A percentile compares a stretch with the other conserved stretches of the same genome.
These are phyloP conservation scores for Holothuria glaberrima DNA, from an alignment of 35 echinoderm and acorn worm genomes.

Conservation along the genomic window DNA sequence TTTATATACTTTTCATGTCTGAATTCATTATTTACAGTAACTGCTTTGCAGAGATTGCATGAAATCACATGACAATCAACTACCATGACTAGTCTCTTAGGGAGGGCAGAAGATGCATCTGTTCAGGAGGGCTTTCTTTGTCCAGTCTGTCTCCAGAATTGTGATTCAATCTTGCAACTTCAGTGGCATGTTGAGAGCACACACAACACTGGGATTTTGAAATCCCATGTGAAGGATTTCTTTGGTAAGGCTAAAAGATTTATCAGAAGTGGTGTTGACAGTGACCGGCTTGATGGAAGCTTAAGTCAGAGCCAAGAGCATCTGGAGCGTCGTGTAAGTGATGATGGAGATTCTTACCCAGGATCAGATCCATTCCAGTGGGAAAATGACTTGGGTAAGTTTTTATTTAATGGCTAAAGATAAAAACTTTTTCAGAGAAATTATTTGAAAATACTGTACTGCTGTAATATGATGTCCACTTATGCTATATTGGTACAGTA, in stretches of 20 bases:
- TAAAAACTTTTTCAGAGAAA: no score
- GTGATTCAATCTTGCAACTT: conserved; percentile 77
- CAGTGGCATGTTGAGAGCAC: conserved; percentile 77
- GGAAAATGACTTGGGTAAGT: conserved; percentile 43
- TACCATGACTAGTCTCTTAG: neutral
- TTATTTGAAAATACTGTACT: no score
- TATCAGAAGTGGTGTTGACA: conserved; percentile 55
- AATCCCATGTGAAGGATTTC: conserved; percentile 75
- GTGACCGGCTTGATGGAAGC: neutral
- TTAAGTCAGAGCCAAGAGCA: neutral
- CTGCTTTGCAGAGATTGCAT: no score
- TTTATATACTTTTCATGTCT: no score
- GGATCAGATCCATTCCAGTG: conserved; percentile 74
- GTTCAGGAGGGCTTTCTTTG: conserved; percentile 93
- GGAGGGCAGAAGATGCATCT: conserved; percentile 47
- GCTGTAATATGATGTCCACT: no score
- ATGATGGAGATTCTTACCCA: neutral
- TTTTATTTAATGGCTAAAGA: no score
- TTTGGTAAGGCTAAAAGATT: conserved; percentile 83
- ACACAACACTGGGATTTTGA: conserved; percentile 77
- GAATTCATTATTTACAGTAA: no score
- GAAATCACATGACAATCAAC: no score
- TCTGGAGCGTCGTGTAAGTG: neutral
- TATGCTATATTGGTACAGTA: no score
- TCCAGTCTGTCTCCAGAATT: conserved; percentile 88